These are phyloP conservation scores for Cyprinella venusta DNA, from an alignment of 2,797 vertebrate genomes.

Conservation along the genomic window DNA sequence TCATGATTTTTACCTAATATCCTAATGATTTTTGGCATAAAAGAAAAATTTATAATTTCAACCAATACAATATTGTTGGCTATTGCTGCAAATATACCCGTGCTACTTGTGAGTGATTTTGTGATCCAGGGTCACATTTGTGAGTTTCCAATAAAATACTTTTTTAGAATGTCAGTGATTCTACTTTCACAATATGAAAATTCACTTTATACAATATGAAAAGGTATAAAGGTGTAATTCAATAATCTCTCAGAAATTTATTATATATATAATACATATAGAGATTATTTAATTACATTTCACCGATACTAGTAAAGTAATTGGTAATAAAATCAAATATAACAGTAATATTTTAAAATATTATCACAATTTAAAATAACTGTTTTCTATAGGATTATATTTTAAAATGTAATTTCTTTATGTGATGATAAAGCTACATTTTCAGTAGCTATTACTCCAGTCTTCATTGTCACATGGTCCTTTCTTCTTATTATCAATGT, in stretches of 20 bases:
- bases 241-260: too few species aligned
- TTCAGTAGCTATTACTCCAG: background rate
- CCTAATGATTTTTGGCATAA: too few species aligned
- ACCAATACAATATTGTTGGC: too few species aligned
- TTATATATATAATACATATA: background rate
- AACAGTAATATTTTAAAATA: background rate
- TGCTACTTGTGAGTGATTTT: too few species aligned
- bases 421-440: background rate
- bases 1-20: too few species aligned
- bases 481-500: background rate
- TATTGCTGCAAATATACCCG: too few species aligned
- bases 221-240: too few species aligned
- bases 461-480: background rate
- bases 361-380: background rate
- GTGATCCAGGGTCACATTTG: constrained; percentile 17
- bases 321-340: too few species aligned
- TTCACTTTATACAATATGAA: too few species aligned
- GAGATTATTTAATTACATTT: background rate
- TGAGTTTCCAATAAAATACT: constrained; percentile 20
- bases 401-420: background rate
- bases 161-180: constrained; percentile 43
- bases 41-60: too few species aligned
- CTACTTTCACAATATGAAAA: too few species aligned
- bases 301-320: background rate
- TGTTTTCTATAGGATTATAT: background rate